Percentiles rank a stretch among this genome's conserved stretches.
Conservation (phyloP, 2,888 invertebrate genomes). For the Caenorhabditis sp. region DNA sequence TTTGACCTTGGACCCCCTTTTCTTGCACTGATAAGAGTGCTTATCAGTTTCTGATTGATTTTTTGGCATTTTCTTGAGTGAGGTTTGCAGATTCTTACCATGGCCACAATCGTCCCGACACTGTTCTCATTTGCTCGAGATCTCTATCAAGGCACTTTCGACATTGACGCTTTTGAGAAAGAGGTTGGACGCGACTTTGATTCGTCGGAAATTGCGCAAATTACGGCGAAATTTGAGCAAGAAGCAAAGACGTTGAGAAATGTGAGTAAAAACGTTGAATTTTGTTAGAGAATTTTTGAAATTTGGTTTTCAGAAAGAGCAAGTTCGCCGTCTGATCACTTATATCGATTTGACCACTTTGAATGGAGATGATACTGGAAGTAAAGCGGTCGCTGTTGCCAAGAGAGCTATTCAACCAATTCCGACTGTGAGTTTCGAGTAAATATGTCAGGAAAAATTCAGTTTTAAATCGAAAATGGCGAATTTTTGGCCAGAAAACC, state of each 20-base stretch:
- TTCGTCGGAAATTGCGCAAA: constrained; percentile 46
- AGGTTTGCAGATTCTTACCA: constrained; percentile 7
- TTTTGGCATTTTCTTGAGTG: background rate
- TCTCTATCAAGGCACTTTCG: constrained; percentile 31
- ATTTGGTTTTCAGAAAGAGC: constrained; percentile 45
- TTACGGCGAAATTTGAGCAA: constrained; percentile 38
- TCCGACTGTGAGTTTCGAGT: constrained; percentile 33
- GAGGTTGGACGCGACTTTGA: constrained; percentile 42
- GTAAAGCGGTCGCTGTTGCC: constrained; percentile 84
- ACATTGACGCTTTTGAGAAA: constrained; percentile 37
- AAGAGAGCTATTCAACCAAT: constrained; percentile 78
- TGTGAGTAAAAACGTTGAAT: too few relatives aligned
- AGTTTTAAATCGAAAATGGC: too few relatives aligned
- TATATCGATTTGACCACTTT: constrained; percentile 92
- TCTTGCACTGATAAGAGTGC: too few relatives aligned
- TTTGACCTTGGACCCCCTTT: too few relatives aligned
- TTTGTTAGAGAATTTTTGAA: background rate
- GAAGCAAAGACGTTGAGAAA: constrained; percentile 43
- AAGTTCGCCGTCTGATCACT: constrained; percentile 81
- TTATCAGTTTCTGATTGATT: too few relatives aligned
- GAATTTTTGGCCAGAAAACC: too few relatives aligned
- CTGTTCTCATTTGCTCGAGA: constrained; percentile 46
- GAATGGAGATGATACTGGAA: constrained; percentile 78
- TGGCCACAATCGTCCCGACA: constrained; percentile 45
- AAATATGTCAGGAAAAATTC: background rate